Percentiles rank a stretch among this genome's conserved stretches.
phyloP scores from a whole-genome alignment of 1,140 invertebrate genomes.

The Aethina tumida region DNA sequence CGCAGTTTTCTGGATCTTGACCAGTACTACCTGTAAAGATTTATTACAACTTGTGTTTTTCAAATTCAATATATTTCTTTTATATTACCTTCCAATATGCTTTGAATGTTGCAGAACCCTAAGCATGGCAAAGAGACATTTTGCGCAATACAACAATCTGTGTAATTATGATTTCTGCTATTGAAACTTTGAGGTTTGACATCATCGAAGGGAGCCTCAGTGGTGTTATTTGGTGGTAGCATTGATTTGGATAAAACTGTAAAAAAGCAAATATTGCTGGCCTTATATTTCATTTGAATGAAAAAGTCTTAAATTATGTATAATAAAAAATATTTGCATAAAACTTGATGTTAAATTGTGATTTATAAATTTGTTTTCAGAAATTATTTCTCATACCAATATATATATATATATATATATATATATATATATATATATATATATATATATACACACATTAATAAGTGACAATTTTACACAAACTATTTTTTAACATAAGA shows the following conservation, averaged over 20 bases:
- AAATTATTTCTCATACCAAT: too few relatives aligned
- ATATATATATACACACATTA: too few relatives aligned
- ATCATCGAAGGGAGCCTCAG: constrained; percentile 20
- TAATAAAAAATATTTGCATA: background rate
- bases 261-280: too few relatives aligned
- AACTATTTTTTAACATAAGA: too few relatives aligned
- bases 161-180: constrained; percentile 56
- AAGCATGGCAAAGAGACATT: constrained; percentile 60
- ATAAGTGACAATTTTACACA: too few relatives aligned
- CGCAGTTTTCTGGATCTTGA: constrained; percentile 66
- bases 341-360: background rate
- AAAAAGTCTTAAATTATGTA: background rate
- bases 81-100: constrained; percentile 58
- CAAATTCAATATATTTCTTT: too few relatives aligned
- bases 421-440: too few relatives aligned
- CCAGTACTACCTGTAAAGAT: constrained; percentile 50
- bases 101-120: constrained; percentile 74
- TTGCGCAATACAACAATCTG: constrained; percentile 57
- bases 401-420: too few relatives aligned
- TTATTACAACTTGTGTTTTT: too few relatives aligned
- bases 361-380: background rate
- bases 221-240: constrained; percentile 40
- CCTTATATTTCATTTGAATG: too few relatives aligned
- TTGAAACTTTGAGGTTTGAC: constrained; percentile 24
- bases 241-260: constrained; percentile 46